Base-by-base conservation (phyloP, 1,140 invertebrate species). In the Adelges cooleyi region DNA sequence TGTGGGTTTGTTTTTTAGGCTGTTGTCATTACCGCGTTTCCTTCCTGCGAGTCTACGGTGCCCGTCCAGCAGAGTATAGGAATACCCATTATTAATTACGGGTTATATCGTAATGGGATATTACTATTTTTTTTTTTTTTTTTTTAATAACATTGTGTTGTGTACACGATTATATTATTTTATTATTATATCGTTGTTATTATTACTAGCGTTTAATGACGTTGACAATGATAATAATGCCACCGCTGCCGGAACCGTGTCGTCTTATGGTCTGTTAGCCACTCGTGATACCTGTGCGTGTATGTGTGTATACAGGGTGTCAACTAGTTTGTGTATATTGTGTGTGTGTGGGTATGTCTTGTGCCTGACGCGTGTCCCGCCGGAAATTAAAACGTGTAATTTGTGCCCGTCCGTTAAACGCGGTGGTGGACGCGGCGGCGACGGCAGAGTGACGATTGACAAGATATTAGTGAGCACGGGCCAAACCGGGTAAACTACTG, bases 351-450 rank as follows among this genome's bases (percentile, higher is more conserved):
- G 36, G 38, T 46, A 23, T 27, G 56, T 48, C 56, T 62, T 62
- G 40, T 29, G 56, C 56, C 56, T 13, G 56, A 62, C 56, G 56
- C 56, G 56, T 62, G 56, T 62, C 56, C 56, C 56, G 56, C 56
- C 56, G 56, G 56, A 62, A 62, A 62, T 62, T 62, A 62, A 62
- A 62, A 62, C 56, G 56, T 62, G 42, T 62, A 62, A 62, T 62
- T 62, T 62, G 25, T 48, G 44, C 42, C 42, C 56, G 56, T 62
- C 56, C 56, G 56, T 46, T 22, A 42, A n/a, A 13, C 42, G 42
- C n/a, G 40, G n/a, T n/a, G n/a, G n/a, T n/a, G n/a, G n/a, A n/a
- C n/a, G n/a, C n/a, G n/a, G n/a, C 54, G 40, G 29, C 29, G 29
- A 10, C 29, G 29, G 50, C 10, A n/a, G 17, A 18, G 22, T 13